Percentiles rank a stretch among this genome's conserved stretches.
phyloP scores from a whole-genome alignment of 2,113 vertebrate species.

The Barbus barbus region DNA sequence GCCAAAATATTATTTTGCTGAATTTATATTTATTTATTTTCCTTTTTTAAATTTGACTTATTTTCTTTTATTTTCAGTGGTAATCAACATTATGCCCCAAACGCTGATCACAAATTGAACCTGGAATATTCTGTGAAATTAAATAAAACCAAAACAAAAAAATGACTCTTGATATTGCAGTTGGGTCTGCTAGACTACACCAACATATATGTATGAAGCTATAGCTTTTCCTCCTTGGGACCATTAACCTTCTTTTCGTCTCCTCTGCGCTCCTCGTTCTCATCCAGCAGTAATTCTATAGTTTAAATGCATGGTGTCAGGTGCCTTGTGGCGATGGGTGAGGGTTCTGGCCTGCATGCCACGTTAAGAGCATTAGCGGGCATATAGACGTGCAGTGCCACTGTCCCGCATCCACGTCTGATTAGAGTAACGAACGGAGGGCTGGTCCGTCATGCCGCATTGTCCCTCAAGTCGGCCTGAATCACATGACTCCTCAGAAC shows the following conservation, averaged over 20 bases:
- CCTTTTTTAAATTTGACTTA: too few species aligned
- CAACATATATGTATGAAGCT: neutral
- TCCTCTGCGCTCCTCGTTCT: constrained; percentile 34
- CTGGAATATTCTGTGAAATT: neutral
- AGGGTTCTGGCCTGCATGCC: constrained; percentile 67
- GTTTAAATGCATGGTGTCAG: constrained; percentile 78
- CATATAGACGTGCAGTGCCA: constrained; percentile 59
- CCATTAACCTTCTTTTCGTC: constrained; percentile 10
- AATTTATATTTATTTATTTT: neutral
- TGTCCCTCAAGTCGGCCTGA: constrained; percentile 78
- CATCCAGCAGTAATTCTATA: constrained; percentile 57
- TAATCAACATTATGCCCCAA: neutral
- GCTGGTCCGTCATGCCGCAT: constrained; percentile 64
- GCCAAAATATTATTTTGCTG: neutral
- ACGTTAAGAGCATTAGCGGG: constrained; percentile 73
- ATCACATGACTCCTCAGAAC: constrained; percentile 81
- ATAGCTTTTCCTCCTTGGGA: neutral
- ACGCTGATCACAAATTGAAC: neutral
- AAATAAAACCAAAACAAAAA: neutral
- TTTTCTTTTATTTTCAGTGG: too few species aligned
- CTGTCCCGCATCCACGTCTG: constrained; percentile 65
- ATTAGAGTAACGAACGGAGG: constrained; percentile 74
- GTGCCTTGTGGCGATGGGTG: constrained; percentile 80
- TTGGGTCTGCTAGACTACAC: neutral
- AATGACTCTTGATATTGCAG: neutral